phyloP scores from a whole-genome alignment of 2,888 invertebrate genomes.

The Eumacrocentrus americanus region DNA sequence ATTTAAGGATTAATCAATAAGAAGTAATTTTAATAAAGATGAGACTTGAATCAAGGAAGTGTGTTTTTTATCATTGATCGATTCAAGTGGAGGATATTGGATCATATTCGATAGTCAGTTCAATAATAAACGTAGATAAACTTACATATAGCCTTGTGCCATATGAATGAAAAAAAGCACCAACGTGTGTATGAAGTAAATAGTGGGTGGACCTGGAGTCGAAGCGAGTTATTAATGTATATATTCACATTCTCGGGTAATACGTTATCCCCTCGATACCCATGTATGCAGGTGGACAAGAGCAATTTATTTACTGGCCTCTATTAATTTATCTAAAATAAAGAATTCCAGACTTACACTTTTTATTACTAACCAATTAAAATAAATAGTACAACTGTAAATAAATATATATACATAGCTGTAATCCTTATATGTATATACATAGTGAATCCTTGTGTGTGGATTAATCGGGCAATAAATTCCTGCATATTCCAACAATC shows the following conservation, averaged over 20 bases:
- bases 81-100: too few species aligned
- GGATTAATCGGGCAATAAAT: too few species aligned
- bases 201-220: constrained; percentile 3
- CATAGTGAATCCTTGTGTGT: too few species aligned
- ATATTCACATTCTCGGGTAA: not conserved
- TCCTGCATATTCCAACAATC: not conserved
- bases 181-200: not conserved
- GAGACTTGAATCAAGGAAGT: too few species aligned
- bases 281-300: constrained; percentile 5
- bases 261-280: not conserved
- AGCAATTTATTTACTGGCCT: not conserved
- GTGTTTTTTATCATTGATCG: not conserved
- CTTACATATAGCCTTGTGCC: not conserved
- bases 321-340: not conserved
- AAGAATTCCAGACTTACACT: not conserved
- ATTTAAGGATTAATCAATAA: not conserved
- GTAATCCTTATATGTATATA: too few species aligned
- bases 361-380: too few species aligned
- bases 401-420: too few species aligned
- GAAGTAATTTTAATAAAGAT: not conserved
- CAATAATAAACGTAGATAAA: not conserved
- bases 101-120: not conserved
- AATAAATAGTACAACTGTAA: too few species aligned
- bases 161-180: not conserved
- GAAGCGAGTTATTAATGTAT: constrained; percentile 4